phyloP scores from a whole-genome alignment of 1,140 invertebrate genomes.

The Eciton burchellii region DNA sequence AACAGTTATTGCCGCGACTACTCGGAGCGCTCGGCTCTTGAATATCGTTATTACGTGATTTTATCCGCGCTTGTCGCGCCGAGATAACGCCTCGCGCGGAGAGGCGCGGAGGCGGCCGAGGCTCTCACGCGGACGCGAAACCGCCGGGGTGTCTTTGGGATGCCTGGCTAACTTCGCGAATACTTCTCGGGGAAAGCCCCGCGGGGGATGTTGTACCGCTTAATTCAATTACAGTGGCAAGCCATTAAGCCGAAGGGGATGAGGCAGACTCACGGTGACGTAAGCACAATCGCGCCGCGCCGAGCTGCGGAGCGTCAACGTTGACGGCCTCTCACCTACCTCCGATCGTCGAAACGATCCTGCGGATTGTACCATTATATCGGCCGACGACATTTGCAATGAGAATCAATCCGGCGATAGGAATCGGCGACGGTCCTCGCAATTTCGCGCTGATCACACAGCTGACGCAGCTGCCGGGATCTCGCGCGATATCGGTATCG shows the following conservation, averaged over 20 bases:
- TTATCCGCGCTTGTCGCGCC: constrained; percentile 16
- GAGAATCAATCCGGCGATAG: background rate
- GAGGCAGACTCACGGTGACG: background rate
- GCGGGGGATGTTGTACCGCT: background rate
- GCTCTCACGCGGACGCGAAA: constrained; percentile 7
- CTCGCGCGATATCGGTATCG: constrained; percentile 31
- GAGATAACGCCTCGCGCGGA: constrained; percentile 42
- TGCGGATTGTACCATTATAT: background rate
- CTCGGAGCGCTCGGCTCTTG: constrained; percentile 34
- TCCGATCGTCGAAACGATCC: background rate
- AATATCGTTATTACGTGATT: constrained; percentile 43
- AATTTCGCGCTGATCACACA: constrained; percentile 25
- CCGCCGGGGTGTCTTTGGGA: background rate
- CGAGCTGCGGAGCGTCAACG: background rate
- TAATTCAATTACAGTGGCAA: constrained; percentile 29
- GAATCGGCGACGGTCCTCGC: background rate
- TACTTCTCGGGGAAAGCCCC: no score
- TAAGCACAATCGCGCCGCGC: background rate
- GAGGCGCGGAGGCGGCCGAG: constrained; percentile 13
- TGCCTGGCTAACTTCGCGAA: no score
- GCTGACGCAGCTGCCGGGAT: background rate
- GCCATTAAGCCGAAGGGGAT: constrained; percentile 3
- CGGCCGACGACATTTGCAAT: background rate
- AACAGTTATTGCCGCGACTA: constrained; percentile 62
- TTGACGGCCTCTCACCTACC: background rate